These are phyloP conservation scores for Sarcoramphus papa DNA, from an alignment of 2,797 vertebrate genomes.

Conservation along the genomic window DNA sequence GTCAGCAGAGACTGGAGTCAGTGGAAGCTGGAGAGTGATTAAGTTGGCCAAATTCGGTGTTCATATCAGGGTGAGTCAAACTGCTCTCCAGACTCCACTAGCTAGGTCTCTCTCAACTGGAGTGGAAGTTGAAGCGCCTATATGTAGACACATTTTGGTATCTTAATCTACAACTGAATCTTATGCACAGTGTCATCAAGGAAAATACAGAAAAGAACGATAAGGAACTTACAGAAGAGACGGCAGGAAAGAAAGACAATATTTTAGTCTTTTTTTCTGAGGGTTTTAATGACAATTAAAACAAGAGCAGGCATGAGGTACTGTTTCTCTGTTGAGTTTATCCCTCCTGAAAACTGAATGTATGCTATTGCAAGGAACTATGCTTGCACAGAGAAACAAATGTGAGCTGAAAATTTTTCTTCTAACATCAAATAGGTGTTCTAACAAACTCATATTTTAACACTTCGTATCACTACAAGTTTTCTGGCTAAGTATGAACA, in stretches of 20 bases:
- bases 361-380: neutral
- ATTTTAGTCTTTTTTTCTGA: neutral
- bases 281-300: neutral
- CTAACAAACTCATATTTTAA: neutral
- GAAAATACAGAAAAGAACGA: neutral
- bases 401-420: neutral
- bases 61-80: neutral
- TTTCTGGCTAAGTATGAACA: neutral
- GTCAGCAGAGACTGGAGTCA: neutral
- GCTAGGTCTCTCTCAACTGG: neutral
- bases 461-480: neutral
- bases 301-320: neutral
- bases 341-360: neutral
- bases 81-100: neutral
- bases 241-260: neutral
- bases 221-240: neutral
- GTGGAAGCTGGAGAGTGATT: neutral
- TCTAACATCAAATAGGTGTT: neutral
- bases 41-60: neutral
- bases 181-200: neutral
- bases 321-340: neutral
- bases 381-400: neutral
- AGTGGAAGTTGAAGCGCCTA: neutral
- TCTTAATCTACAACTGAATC: neutral
- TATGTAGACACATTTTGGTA: neutral